Evolutionary conservation across 2,797 vertebrate genomes (phyloP).

Genomic region (Octomys mimax): DNA sequence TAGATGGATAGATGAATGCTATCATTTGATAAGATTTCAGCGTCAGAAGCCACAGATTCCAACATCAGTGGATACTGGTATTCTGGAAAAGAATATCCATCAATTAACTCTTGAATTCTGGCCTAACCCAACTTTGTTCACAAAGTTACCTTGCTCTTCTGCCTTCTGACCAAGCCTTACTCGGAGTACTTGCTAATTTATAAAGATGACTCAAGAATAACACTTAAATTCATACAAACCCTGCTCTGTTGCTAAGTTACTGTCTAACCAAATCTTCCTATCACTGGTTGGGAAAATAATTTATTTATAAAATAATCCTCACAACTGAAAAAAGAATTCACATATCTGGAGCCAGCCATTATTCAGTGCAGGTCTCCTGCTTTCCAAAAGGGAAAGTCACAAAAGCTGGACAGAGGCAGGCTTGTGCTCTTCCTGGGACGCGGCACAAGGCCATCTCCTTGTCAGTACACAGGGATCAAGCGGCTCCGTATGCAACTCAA

Average conservation of each 20-base stretch:
- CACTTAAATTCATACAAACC: conserved; percentile 36
- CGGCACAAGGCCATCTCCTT: neutral
- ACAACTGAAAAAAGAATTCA: neutral
- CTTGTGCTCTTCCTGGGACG: neutral
- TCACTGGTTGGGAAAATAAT: neutral
- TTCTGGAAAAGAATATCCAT: neutral
- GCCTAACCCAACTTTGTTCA: neutral
- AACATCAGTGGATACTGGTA: neutral
- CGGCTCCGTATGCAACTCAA: neutral
- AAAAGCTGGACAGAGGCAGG: neutral
- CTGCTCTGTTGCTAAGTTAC: conserved; percentile 19
- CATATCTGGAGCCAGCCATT: neutral
- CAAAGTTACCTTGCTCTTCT: neutral
- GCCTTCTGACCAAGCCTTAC: neutral
- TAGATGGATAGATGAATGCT: neutral
- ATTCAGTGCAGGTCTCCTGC: neutral
- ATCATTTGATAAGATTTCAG: neutral
- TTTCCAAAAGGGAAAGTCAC: conserved; percentile 12
- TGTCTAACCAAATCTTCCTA: neutral
- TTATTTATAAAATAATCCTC: conserved; percentile 23
- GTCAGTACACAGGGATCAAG: neutral
- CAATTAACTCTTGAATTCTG: neutral
- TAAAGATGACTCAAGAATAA: neutral
- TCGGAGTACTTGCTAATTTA: neutral
- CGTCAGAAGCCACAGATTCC: neutral